phyloP scores from a whole-genome alignment of 2,888 invertebrate species.

The Linnaemya vulpina region DNA sequence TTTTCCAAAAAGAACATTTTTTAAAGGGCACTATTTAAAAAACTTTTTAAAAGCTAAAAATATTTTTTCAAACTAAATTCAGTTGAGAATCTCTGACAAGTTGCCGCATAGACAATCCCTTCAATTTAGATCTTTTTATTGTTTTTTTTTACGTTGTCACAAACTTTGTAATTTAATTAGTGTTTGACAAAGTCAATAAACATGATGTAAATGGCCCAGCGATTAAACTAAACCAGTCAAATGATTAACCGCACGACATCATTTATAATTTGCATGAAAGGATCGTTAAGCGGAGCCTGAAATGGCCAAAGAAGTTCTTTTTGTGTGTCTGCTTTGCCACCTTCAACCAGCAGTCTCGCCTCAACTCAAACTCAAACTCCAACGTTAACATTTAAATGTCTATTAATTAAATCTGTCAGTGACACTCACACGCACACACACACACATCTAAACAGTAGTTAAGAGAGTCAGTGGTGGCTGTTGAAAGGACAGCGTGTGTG shows the following conservation, averaged over 20 bases:
- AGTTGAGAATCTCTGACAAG: too few species aligned
- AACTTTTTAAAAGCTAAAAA: too few species aligned
- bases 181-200: conserved; percentile 60
- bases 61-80: too few species aligned
- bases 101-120: too few species aligned
- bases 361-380: background rate
- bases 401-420: conserved; percentile 67
- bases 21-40: background rate
- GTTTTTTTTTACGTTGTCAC: background rate
- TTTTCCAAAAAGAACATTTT: background rate
- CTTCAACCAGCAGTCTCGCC: conserved; percentile 1
- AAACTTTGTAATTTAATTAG: conserved; percentile 51
- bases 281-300: background rate
- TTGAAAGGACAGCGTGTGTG: background rate
- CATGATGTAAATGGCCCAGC: conserved; percentile 41
- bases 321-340: conserved; percentile 11
- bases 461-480: background rate
- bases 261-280: conserved; percentile 45
- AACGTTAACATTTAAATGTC: conserved; percentile 61
- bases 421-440: conserved; percentile 64
- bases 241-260: conserved; percentile 52
- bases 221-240: conserved; percentile 52
- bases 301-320: conserved; percentile 7
- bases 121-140: background rate
- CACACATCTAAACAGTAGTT: conserved; percentile 40